phyloP scores from a whole-genome alignment of 2,113 vertebrate genomes.

The Phyllopteryx taeniolatus region DNA sequence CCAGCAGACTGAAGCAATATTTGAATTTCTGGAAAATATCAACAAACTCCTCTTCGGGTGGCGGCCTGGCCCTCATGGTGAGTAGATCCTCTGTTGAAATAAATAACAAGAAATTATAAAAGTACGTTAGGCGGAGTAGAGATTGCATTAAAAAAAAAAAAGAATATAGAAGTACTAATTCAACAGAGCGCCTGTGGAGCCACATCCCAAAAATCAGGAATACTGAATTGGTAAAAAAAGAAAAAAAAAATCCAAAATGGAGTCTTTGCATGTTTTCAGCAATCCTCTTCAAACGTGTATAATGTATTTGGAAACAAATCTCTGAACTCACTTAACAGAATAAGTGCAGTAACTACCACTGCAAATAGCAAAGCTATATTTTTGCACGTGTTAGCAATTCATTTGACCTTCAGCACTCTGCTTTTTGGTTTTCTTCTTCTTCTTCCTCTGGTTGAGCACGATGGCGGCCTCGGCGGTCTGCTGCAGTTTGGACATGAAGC shows the following conservation, averaged over 20 bases:
- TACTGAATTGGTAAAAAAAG: too few species aligned
- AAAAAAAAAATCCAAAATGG: too few species aligned
- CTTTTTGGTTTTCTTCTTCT: constrained; percentile 80
- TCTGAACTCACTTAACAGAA: too few species aligned
- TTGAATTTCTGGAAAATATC: constrained; percentile 86
- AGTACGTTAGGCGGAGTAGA: neutral
- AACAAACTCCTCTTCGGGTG: constrained; percentile 77
- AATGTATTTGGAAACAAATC: too few species aligned
- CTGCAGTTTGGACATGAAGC: constrained; percentile 82
- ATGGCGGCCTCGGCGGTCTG: constrained; percentile 80
- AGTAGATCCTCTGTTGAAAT: constrained; percentile 77
- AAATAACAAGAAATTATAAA: neutral
- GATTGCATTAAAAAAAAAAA: too few species aligned
- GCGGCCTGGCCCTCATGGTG: constrained; percentile 74
- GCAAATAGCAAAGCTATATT: too few species aligned
- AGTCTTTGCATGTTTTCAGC: too few species aligned
- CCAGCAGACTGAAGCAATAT: constrained; percentile 86
- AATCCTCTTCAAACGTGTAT: too few species aligned
- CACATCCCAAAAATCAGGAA: too few species aligned
- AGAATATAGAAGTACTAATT: neutral
- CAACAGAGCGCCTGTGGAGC: neutral
- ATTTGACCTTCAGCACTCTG: constrained; percentile 64
- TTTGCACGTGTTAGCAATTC: too few species aligned
- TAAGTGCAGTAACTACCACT: too few species aligned
- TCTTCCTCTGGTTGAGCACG: constrained; percentile 77